Evolutionary conservation across 2,888 invertebrate species (phyloP).

Genomic region (Lymantria monacha): DNA sequence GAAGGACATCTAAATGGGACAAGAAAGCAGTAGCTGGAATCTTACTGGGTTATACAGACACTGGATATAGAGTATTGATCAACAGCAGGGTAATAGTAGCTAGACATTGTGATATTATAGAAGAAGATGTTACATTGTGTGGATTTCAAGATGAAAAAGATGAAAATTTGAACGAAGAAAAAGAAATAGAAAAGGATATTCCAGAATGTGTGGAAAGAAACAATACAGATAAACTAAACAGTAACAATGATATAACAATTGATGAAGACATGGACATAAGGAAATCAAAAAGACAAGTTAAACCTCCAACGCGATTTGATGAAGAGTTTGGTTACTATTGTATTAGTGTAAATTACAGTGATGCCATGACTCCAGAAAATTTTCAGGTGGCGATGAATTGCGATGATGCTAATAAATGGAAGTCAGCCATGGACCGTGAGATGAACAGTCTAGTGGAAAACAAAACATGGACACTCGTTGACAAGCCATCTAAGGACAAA

Average conservation of each 20-base stretch:
- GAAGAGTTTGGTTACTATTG: not conserved
- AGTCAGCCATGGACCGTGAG: not conserved
- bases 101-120: slow-evolving; percentile 3
- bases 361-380: not conserved
- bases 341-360: not conserved
- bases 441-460: not conserved
- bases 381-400: slow-evolving; percentile 6
- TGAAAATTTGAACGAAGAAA: not conserved
- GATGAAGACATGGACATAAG: too few species aligned
- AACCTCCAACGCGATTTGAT: not conserved
- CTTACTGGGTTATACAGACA: slow-evolving; percentile 4
- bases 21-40: not conserved
- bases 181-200: not conserved
- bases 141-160: not conserved
- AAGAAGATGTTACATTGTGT: slow-evolving; percentile 1
- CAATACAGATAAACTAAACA: not conserved
- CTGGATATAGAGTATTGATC: slow-evolving; percentile 1
- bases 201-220: not conserved
- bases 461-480: not conserved
- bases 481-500: not conserved
- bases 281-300: not conserved
- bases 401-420: not conserved
- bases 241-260: not conserved
- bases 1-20: slow-evolving; percentile 2
- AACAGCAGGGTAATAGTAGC: slow-evolving; percentile 1